These are phyloP conservation scores for Epiblema foenella DNA, from an alignment of 2,888 invertebrate genomes.

Conservation along the genomic window DNA sequence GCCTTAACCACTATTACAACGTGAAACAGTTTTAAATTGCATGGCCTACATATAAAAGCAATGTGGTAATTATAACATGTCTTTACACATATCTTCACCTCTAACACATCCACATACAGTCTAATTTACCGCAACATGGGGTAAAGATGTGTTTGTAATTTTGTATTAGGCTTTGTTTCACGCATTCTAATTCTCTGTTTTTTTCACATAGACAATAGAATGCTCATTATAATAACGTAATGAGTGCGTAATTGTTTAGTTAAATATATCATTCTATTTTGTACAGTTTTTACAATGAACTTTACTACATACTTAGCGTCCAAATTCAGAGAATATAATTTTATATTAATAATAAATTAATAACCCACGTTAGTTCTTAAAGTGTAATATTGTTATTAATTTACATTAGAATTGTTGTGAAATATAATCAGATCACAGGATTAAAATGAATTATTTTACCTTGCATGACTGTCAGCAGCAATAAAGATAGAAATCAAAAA, in stretches of 20 bases:
- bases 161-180: constrained; percentile 58
- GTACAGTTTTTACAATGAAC: constrained; percentile 50
- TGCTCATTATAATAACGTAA: constrained; percentile 65
- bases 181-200: constrained; percentile 69
- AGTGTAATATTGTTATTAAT: background rate
- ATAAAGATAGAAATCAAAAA: constrained; percentile 22
- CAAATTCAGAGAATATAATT: background rate
- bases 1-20: constrained; percentile 47
- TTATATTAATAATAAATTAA: too few species aligned
- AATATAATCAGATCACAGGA: constrained; percentile 1
- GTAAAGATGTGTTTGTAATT: constrained; percentile 44
- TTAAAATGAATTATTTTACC: constrained; percentile 19
- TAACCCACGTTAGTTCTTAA: too few species aligned
- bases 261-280: constrained; percentile 64
- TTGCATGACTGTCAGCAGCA: constrained; percentile 5
- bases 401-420: background rate
- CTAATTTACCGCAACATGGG: constrained; percentile 45
- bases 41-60: constrained; percentile 17
- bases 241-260: constrained; percentile 61
- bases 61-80: constrained; percentile 45
- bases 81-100: constrained; percentile 41
- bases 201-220: constrained; percentile 63
- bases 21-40: constrained; percentile 49
- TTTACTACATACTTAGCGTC: background rate
- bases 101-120: constrained; percentile 51